Conservation (phyloP, 2,113 vertebrate species). For the Microtus richardsoni region DNA sequence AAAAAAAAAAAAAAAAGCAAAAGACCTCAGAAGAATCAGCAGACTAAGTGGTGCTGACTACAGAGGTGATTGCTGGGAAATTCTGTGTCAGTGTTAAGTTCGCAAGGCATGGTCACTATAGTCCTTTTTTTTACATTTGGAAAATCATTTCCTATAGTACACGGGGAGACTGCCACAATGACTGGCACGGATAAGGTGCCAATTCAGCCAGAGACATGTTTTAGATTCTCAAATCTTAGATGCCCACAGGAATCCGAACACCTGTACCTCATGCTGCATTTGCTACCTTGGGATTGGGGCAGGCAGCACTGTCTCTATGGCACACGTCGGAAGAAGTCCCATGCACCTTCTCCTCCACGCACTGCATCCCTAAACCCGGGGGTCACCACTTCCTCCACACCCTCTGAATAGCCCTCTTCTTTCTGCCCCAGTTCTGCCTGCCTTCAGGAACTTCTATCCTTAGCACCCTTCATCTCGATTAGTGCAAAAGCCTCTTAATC, state of each 20-base stretch:
- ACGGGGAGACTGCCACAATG: neutral
- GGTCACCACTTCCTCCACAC: no score
- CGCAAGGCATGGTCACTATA: neutral
- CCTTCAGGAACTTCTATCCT: neutral
- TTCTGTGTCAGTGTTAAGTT: neutral
- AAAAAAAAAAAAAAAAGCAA: neutral
- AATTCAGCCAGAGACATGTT: neutral
- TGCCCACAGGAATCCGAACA: neutral
- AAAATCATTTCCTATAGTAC: neutral
- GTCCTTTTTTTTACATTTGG: neutral
- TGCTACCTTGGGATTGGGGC: neutral
- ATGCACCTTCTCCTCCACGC: neutral
- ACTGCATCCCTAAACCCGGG: neutral
- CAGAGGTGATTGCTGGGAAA: neutral
- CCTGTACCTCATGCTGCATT: neutral
- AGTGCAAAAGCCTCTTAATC: constrained; percentile 65
- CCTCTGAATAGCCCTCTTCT: neutral
- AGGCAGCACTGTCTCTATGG: neutral
- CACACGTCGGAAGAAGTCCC: neutral
- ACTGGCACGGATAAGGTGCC: neutral
- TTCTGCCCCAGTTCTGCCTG: neutral
- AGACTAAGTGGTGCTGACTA: neutral
- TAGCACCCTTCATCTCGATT: constrained; percentile 60
- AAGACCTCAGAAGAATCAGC: neutral
- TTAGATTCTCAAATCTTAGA: neutral